These are phyloP conservation scores for Drepana arcuata DNA, from an alignment of 1,140 invertebrate species.

Conservation along the genomic window DNA sequence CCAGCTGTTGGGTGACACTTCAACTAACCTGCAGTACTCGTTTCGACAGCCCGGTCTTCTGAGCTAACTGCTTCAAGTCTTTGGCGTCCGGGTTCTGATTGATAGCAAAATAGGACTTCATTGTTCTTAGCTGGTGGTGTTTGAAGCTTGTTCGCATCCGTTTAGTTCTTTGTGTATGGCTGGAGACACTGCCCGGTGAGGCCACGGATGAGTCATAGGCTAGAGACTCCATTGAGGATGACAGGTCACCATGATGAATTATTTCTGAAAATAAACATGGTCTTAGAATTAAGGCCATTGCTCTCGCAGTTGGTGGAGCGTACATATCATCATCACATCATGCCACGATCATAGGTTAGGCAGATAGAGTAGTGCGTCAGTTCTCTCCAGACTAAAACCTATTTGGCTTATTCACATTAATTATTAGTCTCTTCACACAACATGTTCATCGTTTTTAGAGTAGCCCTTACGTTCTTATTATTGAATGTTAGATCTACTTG, in stretches of 20 bases:
- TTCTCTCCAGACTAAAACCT: too few species aligned
- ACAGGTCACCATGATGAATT: slow-evolving; percentile 80
- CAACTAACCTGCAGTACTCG: slow-evolving; percentile 91
- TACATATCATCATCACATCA: too few species aligned
- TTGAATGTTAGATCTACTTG: too few species aligned
- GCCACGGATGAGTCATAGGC: slow-evolving; percentile 81
- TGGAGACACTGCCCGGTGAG: slow-evolving; percentile 77
- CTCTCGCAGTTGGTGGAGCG: too few species aligned
- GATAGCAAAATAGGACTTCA: slow-evolving; percentile 97
- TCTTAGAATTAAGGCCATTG: too few species aligned
- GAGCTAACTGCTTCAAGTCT: slow-evolving; percentile 93
- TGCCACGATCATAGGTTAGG: too few species aligned
- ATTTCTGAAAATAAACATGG: slow-evolving; percentile 77
- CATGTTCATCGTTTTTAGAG: too few species aligned
- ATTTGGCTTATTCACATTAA: too few species aligned
- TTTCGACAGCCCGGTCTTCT: slow-evolving; percentile 97
- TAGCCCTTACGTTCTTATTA: too few species aligned
- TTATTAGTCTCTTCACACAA: too few species aligned
- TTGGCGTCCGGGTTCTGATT: slow-evolving; percentile 99
- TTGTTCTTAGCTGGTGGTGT: slow-evolving; percentile 95
- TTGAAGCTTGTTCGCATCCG: slow-evolving; percentile 97
- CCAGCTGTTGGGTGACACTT: too few species aligned
- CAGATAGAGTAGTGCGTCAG: too few species aligned
- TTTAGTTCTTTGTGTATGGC: slow-evolving; percentile 80
- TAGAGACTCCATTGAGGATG: slow-evolving; percentile 84